Evolutionary conservation across 2,797 vertebrate species (phyloP), one percentile per base, ranked within the genome.

Genomic region (Pempheris klunzingeri): DNA sequence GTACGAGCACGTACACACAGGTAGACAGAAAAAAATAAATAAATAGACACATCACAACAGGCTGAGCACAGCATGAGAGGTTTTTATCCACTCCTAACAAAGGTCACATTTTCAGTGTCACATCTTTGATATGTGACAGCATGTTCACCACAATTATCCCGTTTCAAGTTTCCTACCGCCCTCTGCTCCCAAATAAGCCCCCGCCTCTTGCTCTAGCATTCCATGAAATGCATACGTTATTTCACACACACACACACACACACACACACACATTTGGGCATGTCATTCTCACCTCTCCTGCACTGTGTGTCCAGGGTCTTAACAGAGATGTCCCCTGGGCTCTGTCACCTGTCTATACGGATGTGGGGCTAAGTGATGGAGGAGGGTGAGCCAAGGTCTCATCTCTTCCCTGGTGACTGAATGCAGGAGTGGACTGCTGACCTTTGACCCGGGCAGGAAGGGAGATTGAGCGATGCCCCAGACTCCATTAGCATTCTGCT

Each of bases 381-480:
- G 80, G 69, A 88, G 90, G 74, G 74, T 81, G 83, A 88, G 83
- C 82, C 86, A 83, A 92, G 89, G 89, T 89, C 86, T 91, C 78
- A 87, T 87, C 91, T 82, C 76, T 71, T 87, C 81, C 81, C 72
- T 47, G 41, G 72, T 68, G 86, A 88, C 88, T 79, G 58, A 43
- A 85, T 81, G 86, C 80, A 82, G 83, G 78, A 80, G 86, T 72
- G 83, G 83, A 85, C 80, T 9, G 76, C 65, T 87, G 88, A 92
- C 89, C 90, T 92, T 77, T 94, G 86, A 91, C 91, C 92, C 82
- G 30, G 58, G 55, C 58, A 78, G 68, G 73, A 72, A 76, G 54
- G 50, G 71, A 88, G 87, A 90, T 83, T 84, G 89, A 92, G 87
- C 78, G 71, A 78, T 60, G 74, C 84, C 72, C 62, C 59, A 9